Evolutionary conservation across 2,113 vertebrate genomes (phyloP).

Genomic region (Charadrius vociferus): DNA sequence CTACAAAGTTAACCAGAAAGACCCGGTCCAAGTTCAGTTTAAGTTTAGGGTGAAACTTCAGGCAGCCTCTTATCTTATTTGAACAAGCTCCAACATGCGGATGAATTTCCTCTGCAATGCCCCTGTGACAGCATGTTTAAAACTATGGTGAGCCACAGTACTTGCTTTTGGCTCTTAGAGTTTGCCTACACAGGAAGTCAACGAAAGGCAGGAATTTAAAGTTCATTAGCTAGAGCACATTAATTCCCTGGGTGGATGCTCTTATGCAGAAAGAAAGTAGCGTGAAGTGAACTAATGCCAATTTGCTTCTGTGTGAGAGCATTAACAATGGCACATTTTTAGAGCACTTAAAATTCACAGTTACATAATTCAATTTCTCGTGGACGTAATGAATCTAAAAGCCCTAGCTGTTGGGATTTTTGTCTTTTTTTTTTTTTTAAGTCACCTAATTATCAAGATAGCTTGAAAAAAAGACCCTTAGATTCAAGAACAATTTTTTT

Average conservation of each 20-base stretch:
- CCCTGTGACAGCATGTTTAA: not conserved
- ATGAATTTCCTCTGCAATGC: constrained; percentile 11
- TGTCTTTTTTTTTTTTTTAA: not conserved
- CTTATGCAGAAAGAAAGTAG: constrained; percentile 13
- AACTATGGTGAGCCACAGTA: not conserved
- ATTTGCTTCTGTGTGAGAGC: not conserved
- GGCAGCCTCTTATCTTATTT: not conserved
- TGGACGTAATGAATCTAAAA: not conserved
- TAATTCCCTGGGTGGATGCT: constrained; percentile 4
- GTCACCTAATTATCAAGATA: not conserved
- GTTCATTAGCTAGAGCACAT: constrained; percentile 17
- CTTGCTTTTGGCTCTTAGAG: not conserved
- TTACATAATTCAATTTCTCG: not conserved
- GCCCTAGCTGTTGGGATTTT: not conserved
- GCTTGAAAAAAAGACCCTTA: not conserved
- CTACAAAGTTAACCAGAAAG: not conserved
- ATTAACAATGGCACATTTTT: constrained; percentile 7
- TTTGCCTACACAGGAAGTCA: constrained; percentile 18
- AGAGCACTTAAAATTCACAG: constrained; percentile 36
- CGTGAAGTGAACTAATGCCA: not conserved
- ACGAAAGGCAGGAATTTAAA: not conserved
- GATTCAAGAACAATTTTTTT: not conserved
- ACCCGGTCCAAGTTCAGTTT: not conserved
- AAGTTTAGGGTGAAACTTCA: constrained; percentile 16
- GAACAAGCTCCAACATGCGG: not conserved